phyloP scores from a whole-genome alignment of 2,797 vertebrate species.

The Epinephelus coioides region DNA sequence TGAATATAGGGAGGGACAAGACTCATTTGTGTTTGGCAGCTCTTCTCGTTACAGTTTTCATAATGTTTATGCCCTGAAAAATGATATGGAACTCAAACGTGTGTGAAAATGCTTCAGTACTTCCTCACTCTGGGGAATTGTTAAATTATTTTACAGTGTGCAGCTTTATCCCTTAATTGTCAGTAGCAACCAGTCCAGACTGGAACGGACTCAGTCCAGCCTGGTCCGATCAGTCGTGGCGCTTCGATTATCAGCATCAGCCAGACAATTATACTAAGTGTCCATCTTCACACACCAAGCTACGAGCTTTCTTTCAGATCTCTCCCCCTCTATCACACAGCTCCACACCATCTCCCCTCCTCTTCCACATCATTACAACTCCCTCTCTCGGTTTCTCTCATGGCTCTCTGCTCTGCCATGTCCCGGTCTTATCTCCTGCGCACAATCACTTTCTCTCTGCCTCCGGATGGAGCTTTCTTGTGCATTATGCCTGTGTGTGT shows the following conservation, averaged over 20 bases:
- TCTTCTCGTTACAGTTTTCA: background rate
- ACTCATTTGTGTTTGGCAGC: background rate
- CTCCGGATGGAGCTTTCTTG: constrained; percentile 27
- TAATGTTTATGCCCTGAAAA: background rate
- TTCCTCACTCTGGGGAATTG: background rate
- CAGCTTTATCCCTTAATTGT: background rate
- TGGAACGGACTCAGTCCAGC: background rate
- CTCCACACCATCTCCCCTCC: constrained; percentile 15
- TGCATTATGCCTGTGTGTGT: constrained; percentile 28
- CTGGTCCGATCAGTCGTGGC: background rate
- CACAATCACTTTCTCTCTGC: constrained; percentile 26
- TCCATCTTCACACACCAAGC: constrained; percentile 23
- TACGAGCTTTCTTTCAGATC: constrained; percentile 10
- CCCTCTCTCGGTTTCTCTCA: constrained; percentile 42
- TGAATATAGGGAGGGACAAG: background rate
- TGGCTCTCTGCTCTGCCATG: constrained; percentile 46
- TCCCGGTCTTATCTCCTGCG: constrained; percentile 38
- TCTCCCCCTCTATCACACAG: constrained; percentile 10
- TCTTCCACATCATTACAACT: constrained; percentile 52
- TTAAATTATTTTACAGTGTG: background rate
- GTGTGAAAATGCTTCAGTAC: background rate
- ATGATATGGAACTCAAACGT: background rate
- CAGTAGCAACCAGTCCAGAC: background rate
- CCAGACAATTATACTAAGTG: background rate
- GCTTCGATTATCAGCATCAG: background rate